phyloP scores from a whole-genome alignment of 2,888 invertebrate genomes.

The Willowsia nigromaculata region DNA sequence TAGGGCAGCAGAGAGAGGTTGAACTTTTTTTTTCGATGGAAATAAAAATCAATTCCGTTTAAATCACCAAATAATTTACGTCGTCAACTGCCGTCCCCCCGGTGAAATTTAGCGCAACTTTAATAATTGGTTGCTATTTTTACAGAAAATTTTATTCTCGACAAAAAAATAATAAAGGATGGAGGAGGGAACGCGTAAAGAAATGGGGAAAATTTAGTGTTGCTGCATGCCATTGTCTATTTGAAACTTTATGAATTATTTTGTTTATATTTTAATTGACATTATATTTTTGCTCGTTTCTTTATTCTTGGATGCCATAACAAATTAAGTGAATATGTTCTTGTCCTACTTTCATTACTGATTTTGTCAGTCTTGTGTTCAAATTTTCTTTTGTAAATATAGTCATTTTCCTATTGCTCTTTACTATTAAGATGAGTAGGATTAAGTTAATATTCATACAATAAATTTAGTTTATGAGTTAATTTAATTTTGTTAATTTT shows the following conservation, averaged over 20 bases:
- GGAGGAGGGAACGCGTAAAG: no score
- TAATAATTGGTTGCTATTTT: no score
- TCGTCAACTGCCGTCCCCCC: background rate
- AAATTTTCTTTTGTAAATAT: background rate
- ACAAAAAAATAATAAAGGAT: no score
- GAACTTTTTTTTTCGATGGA: background rate
- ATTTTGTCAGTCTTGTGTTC: background rate
- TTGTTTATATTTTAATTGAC: background rate
- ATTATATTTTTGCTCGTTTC: background rate
- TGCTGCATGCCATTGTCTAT: background rate
- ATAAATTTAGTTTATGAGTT: background rate
- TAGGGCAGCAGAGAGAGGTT: background rate
- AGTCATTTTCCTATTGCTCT: no score
- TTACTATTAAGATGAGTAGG: background rate
- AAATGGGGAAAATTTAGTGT: no score
- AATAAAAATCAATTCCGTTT: background rate
- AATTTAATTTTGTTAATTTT: background rate
- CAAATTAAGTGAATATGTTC: background rate
- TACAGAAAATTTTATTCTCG: no score
- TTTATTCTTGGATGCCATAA: slow-evolving; percentile 31
- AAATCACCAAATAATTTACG: background rate
- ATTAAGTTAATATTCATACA: background rate
- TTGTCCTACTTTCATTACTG: background rate
- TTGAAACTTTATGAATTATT: background rate
- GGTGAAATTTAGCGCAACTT: background rate